Base-by-base conservation (phyloP, 2,888 invertebrate genomes). In the Desoria tigrina region DNA sequence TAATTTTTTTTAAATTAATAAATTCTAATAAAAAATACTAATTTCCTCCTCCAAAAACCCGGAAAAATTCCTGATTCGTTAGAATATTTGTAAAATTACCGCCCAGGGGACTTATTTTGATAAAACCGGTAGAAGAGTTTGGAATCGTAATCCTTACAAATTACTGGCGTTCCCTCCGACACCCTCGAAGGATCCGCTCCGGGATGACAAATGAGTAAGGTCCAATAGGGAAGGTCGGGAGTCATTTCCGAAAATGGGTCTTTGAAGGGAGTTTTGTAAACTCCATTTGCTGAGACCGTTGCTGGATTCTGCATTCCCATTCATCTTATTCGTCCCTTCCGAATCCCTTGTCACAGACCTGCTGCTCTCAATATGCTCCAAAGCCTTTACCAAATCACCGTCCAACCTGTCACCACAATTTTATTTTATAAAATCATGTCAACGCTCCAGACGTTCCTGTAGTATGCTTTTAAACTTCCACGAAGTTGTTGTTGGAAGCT, bases 81-180 rank as follows among this genome's bases (percentile, higher is more conserved):
- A n/a, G n/a, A n/a, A n/a, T n/a, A n/a, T n/a, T n/a, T n/a, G n/a
- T n/a, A n/a, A n/a, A n/a, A n/a, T n/a, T n/a, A n/a, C n/a, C n/a
- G n/a, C n/a, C n/a, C n/a, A n/a, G n/a, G n/a, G n/a, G n/a, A n/a
- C n/a, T n/a, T n/a, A n/a, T n/a, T n/a, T n/a, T n/a, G n/a, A n/a
- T n/a, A n/a, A n/a, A n/a, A n/a, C n/a, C n/a, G n/a, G n/a, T n/a
- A n/a, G n/a, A n/a, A n/a, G 11, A 32, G 32, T 7, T 32, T 32
- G 6, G 11, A 32, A 24, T 23, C 6, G 21, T n/a, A 11, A 18
- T 45, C n/a, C 61, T 39, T 50, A 63, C 63, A 50, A n/a, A 2
- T 18, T 32, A 28, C 63, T 63, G 7, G 57, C 6, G 37, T 57
- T 63, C 49, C 63, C 63, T 18, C 56, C 63, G 24, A 63, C 28